Conservation (phyloP, 2,797 vertebrate genomes). For the Lacerta bilineata region DNA sequence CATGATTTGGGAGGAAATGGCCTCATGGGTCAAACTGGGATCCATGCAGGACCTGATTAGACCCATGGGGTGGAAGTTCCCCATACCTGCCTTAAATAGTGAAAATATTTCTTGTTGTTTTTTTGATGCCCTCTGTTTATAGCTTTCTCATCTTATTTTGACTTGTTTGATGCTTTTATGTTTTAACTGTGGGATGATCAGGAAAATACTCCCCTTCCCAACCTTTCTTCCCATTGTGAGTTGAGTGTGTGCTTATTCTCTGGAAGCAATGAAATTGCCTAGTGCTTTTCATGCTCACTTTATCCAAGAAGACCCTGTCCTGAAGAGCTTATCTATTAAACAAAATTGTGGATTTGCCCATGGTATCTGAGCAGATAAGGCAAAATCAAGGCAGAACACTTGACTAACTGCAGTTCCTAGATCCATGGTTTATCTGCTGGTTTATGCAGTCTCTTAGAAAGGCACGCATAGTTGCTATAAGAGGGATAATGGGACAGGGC, state of each 20-base stretch:
- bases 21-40: too few species aligned
- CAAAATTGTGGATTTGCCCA: not conserved
- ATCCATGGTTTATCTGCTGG: not conserved
- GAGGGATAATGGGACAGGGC: not conserved
- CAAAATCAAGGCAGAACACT: constrained; percentile 11
- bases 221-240: not conserved
- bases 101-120: not conserved
- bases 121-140: not conserved
- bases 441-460: not conserved
- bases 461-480: not conserved
- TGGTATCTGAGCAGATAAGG: not conserved
- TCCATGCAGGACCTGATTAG: too few species aligned
- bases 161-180: not conserved
- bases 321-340: not conserved
- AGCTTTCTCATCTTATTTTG: not conserved
- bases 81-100: not conserved
- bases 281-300: not conserved
- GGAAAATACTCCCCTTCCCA: not conserved
- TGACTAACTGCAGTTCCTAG: not conserved
- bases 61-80: too few species aligned
- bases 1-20: too few species aligned
- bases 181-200: not conserved
- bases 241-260: not conserved
- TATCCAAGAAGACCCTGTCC: not conserved
- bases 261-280: not conserved